phyloP scores from a whole-genome alignment of 2,797 vertebrate genomes.

The Sternotherus odoratus region DNA sequence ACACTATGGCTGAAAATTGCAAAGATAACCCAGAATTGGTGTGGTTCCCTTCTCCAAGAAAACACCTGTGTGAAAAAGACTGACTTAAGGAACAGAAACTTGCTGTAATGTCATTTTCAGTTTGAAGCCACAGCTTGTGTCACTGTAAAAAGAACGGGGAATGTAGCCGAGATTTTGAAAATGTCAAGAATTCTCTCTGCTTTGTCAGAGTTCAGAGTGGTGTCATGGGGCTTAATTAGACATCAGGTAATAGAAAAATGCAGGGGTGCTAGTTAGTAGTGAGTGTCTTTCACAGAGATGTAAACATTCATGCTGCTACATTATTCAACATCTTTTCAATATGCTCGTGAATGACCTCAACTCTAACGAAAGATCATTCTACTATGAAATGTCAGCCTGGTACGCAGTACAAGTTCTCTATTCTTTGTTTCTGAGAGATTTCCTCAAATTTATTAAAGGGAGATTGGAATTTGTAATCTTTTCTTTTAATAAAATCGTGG shows the following conservation, averaged over 20 bases:
- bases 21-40: conserved; percentile 56
- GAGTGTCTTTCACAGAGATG: conserved; percentile 71
- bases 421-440: conserved; percentile 11
- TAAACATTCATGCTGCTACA: conserved; percentile 72
- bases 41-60: conserved; percentile 58
- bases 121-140: conserved; percentile 70
- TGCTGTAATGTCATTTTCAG: conserved; percentile 60
- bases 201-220: conserved; percentile 72
- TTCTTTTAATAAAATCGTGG: conserved; percentile 24
- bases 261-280: conserved; percentile 71
- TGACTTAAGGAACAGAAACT: conserved; percentile 44
- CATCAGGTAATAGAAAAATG: conserved; percentile 75
- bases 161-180: conserved; percentile 77
- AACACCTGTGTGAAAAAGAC: conserved; percentile 59
- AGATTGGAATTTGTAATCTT: background rate
- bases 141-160: conserved; percentile 66
- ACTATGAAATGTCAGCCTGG: conserved; percentile 52
- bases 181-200: conserved; percentile 76
- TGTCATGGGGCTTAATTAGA: conserved; percentile 79
- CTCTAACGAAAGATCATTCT: conserved; percentile 68
- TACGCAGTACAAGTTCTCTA: conserved; percentile 2
- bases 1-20: conserved; percentile 49
- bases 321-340: conserved; percentile 58
- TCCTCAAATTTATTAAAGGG: background rate
- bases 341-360: conserved; percentile 71